Base-by-base conservation (phyloP, 2,888 invertebrate genomes). In the Orthosia gothica region DNA sequence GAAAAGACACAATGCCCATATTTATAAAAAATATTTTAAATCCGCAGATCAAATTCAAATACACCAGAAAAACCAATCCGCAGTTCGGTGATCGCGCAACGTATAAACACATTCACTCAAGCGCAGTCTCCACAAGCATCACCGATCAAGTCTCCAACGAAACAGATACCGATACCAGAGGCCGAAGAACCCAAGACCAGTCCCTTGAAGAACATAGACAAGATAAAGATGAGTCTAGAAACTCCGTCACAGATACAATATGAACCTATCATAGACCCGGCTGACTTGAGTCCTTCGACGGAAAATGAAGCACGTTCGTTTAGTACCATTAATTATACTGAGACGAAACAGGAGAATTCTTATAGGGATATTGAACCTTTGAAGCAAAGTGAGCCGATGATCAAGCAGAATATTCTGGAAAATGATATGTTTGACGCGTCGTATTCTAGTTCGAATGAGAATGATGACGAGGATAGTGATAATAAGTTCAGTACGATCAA, bases 401-500 rank as follows among this genome's bases (percentile, higher is more conserved):
- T 97, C 5, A 96, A 96, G 76, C 96, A 96, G 92, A 97, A 97
- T 62, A 96, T 97, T 88, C 92, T 96, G 68, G 96, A 96, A 40
- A 96, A 97, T 59, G 96, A 97, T 67, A 96, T 96, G 94, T 96
- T 96, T 70, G 97, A 97, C 40, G 93, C 96, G 0, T 96, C 97
- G 0, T 96, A 96, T 68, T 96, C 96, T 0, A 96, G 96, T 85
- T 96, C 96, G 0, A 95, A 96, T 50, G 97, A 97, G 62, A 95
- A 97, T 40, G 97, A 97, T 40, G 97, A 97, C 62, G 97, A 97
- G 52, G 98, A 98, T 70, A 97, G 97, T 70, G 97, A 97, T 74
- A 98, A 98, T 90, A 98, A 98, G 91, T 98, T 97, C 91, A 98
- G 98, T 61, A 98, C 98, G 23, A 98, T 98, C 59, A 98, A 98